Base-by-base conservation (phyloP, 2,113 vertebrate genomes). In the Xiphophorus maculatus region DNA sequence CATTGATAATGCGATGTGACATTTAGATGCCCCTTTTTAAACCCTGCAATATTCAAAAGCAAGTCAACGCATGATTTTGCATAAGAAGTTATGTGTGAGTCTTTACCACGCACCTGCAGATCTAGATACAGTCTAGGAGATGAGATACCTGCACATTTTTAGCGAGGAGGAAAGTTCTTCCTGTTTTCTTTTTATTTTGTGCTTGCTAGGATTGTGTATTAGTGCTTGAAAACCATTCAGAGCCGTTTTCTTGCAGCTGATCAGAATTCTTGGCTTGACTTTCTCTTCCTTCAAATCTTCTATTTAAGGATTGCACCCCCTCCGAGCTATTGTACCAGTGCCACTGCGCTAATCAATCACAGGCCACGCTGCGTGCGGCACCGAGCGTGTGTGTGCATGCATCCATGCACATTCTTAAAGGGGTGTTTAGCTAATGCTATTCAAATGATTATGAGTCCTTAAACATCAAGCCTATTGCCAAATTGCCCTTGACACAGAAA, bases 311-410 rank as follows among this genome's bases (percentile, higher is more conserved):
- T 92, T 86, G 84, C 90, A 91, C 84, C 88, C 85, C 85, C 88
- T 91, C 86, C 19, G 35, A 91, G 84, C 90, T 92, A 94, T 94
- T 96, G 93, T 94, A 88, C 90, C 92, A 90, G 90, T 94, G 93
- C 92, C 93, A 94, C 90, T 86, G 81, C 89, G 86, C 90, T 93
- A 94, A 94, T 95, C 92, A 94, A 94, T 95, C 94, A 95, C 88
- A 88, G 83, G 87, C 86, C 92, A 71, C 79, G 81, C 88, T 81
- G 74, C 63, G 77, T 85, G 88, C 63, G 54, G 58, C 64, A 63
- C 66, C 51, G 87, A 17, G 0, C 62, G 33, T 73, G 42, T 35
- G 33, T 62, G 48, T 2, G 76, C 37, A 14, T 74, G 70, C 60
- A 58, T 28, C 44, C 30, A 58, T 64, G 33, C 78, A 84, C 73